Percentiles rank a stretch among this genome's conserved stretches.
These are phyloP conservation scores for Thysanoteuthis rhombus DNA, from an alignment of 2,888 invertebrate species.

Conservation along the genomic window DNA sequence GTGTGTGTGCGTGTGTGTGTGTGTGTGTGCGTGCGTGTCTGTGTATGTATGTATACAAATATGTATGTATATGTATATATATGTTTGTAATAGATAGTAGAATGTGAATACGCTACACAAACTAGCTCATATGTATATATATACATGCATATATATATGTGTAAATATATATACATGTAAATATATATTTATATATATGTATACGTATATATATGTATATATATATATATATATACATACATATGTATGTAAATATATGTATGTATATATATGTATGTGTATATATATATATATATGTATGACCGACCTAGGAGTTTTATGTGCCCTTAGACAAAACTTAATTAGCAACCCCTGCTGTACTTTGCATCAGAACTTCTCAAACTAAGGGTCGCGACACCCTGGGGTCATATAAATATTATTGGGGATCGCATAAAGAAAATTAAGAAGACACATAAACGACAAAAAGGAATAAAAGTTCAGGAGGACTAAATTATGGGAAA, in stretches of 20 bases:
- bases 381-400: too few relatives aligned
- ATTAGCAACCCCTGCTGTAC: too few relatives aligned
- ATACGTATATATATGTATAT: background rate
- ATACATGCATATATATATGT: too few relatives aligned
- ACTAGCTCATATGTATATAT: background rate
- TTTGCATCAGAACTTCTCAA: too few relatives aligned
- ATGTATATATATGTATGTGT: background rate
- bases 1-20: background rate
- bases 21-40: background rate
- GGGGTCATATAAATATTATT: too few relatives aligned
- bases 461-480: too few relatives aligned
- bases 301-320: too few relatives aligned
- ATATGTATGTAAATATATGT: background rate
- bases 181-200: background rate
- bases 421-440: too few relatives aligned
- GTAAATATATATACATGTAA: background rate
- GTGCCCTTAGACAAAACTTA: too few relatives aligned
- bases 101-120: background rate
- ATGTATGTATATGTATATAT: background rate
- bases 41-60: background rate
- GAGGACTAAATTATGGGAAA: too few relatives aligned
- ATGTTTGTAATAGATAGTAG: background rate
- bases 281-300: background rate
- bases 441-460: too few relatives aligned
- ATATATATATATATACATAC: background rate